These are phyloP conservation scores for Dipodomys ordii DNA, from an alignment of 2,113 vertebrate species.

Conservation along the genomic window DNA sequence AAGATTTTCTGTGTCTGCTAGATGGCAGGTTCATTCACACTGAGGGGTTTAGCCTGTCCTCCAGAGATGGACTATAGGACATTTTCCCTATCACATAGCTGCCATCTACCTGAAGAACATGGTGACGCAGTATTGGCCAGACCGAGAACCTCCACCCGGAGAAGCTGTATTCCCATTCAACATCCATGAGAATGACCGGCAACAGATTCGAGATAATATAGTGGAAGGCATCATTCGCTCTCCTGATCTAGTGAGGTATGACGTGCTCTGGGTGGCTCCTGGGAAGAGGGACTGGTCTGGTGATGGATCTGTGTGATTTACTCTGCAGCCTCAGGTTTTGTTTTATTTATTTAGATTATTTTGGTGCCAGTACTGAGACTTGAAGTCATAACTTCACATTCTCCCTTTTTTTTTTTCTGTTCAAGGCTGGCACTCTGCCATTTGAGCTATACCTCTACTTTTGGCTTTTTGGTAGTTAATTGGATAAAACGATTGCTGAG, in stretches of 20 bases:
- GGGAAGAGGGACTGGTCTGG: background rate
- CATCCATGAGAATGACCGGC: conserved; percentile 97
- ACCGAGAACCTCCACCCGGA: conserved; percentile 93
- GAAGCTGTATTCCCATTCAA: conserved; percentile 96
- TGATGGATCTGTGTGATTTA: background rate
- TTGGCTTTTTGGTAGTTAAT: too few species aligned
- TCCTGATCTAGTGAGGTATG: conserved; percentile 95
- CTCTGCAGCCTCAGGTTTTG: background rate
- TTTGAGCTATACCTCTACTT: too few species aligned
- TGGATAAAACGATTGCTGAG: too few species aligned
- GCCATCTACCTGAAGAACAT: conserved; percentile 99
- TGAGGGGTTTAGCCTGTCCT: background rate
- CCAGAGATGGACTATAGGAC: conserved; percentile 44
- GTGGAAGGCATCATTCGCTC: conserved; percentile 97
- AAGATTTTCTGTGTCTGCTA: background rate
- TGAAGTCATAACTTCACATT: too few species aligned
- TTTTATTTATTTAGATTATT: too few species aligned
- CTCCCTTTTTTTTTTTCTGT: too few species aligned
- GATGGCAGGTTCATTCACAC: background rate
- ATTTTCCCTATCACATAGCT: conserved; percentile 84
- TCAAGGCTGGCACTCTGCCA: too few species aligned
- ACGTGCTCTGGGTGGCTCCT: background rate
- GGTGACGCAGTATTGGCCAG: conserved; percentile 98
- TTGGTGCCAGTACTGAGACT: too few species aligned
- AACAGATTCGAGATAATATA: conserved; percentile 97